Conservation (phyloP, 2,797 vertebrate species). For the Sebastes matsubarae region DNA sequence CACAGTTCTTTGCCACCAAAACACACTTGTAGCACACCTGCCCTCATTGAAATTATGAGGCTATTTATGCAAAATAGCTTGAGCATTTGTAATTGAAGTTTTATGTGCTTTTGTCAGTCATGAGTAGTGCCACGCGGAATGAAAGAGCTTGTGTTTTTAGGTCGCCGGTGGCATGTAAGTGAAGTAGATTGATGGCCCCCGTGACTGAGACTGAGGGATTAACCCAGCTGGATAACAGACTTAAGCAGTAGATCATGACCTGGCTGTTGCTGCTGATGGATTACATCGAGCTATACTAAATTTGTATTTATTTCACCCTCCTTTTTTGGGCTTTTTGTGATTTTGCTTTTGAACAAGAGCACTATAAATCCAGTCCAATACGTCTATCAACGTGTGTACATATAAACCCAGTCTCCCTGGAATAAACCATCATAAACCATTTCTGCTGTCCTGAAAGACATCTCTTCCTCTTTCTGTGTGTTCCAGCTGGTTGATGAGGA, state of each 20-base stretch:
- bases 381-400: background rate
- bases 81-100: conserved; percentile 20
- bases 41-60: conserved; percentile 14
- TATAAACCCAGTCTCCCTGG: background rate
- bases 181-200: conserved; percentile 32
- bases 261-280: conserved; percentile 42
- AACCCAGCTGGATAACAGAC: conserved; percentile 55
- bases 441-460: conserved; percentile 20
- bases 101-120: conserved; percentile 15
- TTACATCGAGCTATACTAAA: conserved; percentile 33
- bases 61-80: conserved; percentile 36
- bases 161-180: conserved; percentile 19
- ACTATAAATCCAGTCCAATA: conserved; percentile 13
- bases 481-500: conserved; percentile 90
- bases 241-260: conserved; percentile 45
- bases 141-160: conserved; percentile 10
- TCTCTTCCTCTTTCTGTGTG: background rate
- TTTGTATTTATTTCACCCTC: conserved; percentile 19
- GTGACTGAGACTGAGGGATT: conserved; percentile 51
- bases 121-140: background rate
- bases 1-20: conserved; percentile 15
- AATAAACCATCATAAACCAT: background rate
- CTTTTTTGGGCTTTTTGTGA: background rate
- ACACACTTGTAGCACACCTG: conserved; percentile 36
- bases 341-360: background rate